Percentiles rank a stretch among this genome's conserved stretches.
phyloP scores from a whole-genome alignment of 2,888 invertebrate species.

The Dexiosoma caninum region DNA sequence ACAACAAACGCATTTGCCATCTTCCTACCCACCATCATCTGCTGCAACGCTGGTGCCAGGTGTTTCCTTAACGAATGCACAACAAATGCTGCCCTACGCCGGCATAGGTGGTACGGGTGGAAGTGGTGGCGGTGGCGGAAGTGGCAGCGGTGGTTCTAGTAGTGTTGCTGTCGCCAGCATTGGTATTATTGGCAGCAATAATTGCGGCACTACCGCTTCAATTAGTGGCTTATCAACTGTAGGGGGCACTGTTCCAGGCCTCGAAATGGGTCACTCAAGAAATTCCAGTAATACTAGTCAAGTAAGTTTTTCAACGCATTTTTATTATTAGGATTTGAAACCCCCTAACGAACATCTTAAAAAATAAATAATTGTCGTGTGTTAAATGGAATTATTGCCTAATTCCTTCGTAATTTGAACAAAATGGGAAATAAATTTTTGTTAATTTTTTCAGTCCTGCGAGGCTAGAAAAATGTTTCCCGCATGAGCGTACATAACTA shows the following conservation, averaged over 20 bases:
- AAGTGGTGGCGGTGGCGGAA: constrained; percentile 65
- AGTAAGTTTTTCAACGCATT: constrained; percentile 77
- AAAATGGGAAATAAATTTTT: too few species aligned
- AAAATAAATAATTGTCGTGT: too few species aligned
- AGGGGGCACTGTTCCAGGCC: constrained; percentile 58
- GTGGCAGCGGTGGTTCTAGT: constrained; percentile 48
- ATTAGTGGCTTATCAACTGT: constrained; percentile 56
- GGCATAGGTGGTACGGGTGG: constrained; percentile 69
- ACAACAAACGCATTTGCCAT: constrained; percentile 67
- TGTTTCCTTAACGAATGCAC: constrained; percentile 69
- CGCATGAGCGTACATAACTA: too few species aligned
- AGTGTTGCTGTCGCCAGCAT: constrained; percentile 53
- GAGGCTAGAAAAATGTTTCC: too few species aligned
- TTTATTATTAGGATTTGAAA: not conserved
- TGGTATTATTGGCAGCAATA: constrained; percentile 73
- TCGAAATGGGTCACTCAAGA: constrained; percentile 82
- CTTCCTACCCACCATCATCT: constrained; percentile 70
- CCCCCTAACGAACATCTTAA: too few species aligned
- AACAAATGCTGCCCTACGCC: constrained; percentile 69
- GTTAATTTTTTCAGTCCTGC: too few species aligned
- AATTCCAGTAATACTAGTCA: constrained; percentile 89
- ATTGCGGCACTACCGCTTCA: constrained; percentile 71
- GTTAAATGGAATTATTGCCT: too few species aligned
- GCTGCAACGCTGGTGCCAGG: constrained; percentile 58
- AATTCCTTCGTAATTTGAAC: too few species aligned